Conservation (phyloP, 2,113 vertebrate genomes). For the Nycticorax nycticorax region DNA sequence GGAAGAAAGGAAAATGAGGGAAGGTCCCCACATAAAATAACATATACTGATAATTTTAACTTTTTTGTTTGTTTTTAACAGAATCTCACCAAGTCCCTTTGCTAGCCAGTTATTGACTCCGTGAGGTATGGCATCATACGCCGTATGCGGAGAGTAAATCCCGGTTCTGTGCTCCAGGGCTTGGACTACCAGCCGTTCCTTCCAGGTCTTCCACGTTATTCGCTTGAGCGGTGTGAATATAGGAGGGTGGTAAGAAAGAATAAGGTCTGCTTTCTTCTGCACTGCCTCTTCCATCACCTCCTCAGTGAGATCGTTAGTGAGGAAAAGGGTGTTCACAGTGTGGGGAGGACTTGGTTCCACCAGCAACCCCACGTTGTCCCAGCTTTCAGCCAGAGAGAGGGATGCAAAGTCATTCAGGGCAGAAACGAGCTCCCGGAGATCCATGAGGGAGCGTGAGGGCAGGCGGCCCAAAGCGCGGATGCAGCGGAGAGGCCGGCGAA, state of each 20-base stretch:
- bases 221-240: slow-evolving; percentile 86
- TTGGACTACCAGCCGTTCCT: slow-evolving; percentile 85
- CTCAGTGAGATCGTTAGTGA: slow-evolving; percentile 90
- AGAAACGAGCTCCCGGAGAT: slow-evolving; percentile 80
- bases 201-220: slow-evolving; percentile 86
- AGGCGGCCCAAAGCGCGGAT: neutral
- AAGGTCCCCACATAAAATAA: neutral
- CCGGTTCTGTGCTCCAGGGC: slow-evolving; percentile 88
- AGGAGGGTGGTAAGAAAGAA: slow-evolving; percentile 93
- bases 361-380: slow-evolving; percentile 95
- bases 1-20: neutral
- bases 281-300: slow-evolving; percentile 90
- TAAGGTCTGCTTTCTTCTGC: slow-evolving; percentile 78
- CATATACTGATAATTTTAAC: neutral
- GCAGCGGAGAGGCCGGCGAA: neutral
- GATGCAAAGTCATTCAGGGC: slow-evolving; percentile 86
- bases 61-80: neutral
- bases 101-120: slow-evolving; percentile 92
- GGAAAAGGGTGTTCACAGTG: slow-evolving; percentile 80
- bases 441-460: slow-evolving; percentile 71
- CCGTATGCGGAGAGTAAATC: slow-evolving; percentile 92
- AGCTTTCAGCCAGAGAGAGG: slow-evolving; percentile 87
- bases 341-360: slow-evolving; percentile 88
- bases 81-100: slow-evolving; percentile 80
- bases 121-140: slow-evolving; percentile 83